These are phyloP conservation scores for Amphiura filiformis DNA, from an alignment of 35 echinoderm and acorn worm species.

Conservation along the genomic window DNA sequence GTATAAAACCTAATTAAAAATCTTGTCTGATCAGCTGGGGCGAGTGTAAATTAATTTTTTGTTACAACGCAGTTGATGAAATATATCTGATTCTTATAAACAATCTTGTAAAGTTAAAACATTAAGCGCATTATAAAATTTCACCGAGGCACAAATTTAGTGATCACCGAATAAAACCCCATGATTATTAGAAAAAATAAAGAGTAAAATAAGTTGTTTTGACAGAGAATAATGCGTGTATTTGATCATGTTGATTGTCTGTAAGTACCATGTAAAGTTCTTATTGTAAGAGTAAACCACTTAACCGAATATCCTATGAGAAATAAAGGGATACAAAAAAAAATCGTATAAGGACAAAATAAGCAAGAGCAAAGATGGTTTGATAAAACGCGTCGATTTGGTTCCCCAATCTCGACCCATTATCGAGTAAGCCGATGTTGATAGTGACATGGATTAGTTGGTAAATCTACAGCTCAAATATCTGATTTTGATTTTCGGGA, in stretches of 20 bases:
- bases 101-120: not conserved
- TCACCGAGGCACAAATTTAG: not conserved
- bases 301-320: not conserved
- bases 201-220: not conserved
- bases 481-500: constrained; percentile 13
- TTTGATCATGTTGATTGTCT: not conserved
- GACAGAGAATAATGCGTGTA: not conserved
- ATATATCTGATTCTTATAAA: not conserved
- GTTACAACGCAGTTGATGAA: not conserved
- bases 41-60: constrained; percentile 2
- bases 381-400: not conserved
- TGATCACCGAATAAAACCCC: not conserved
- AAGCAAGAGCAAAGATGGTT: not conserved
- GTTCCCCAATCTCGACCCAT: not conserved
- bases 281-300: not conserved
- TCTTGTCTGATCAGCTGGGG: not conserved
- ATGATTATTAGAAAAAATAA: not conserved
- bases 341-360: not conserved
- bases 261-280: not conserved
- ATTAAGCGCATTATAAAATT: not conserved
- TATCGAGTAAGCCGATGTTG: constrained; percentile 5
- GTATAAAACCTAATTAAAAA: constrained; percentile 5
- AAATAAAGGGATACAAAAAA: not conserved
- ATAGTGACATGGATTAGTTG: not conserved
- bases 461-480: not conserved